Base-by-base conservation (phyloP, 2,113 vertebrate genomes). In the Macaca nemestrina region DNA sequence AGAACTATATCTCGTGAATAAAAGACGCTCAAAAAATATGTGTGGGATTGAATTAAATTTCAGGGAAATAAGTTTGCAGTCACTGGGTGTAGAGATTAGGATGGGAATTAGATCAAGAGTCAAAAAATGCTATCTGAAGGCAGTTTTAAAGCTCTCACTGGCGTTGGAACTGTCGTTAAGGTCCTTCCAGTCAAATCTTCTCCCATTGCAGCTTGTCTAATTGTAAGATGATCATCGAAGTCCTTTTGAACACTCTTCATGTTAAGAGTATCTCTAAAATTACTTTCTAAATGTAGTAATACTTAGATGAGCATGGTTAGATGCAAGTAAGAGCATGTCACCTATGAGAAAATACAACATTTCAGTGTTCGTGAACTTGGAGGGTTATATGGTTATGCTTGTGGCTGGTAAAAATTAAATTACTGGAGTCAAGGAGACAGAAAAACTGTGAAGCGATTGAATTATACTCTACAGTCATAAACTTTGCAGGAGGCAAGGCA, bases 331-430 rank as follows among this genome's bases (percentile, higher is more conserved):
- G 45, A 82, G 43, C 4, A 17, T 79, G 27, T 76, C 40, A 57
- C 82, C 30, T 75, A 64, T 59, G 12, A 86, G 38, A 93, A 73
- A 82, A 14, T 50, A 30, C 81, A 92, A 91, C n/a, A 43, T 90
- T 72, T 61, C n/a, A 76, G 5, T 87, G 76, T 45, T 80, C 20
- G 22, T 59, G 16, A 96, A 92, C 30, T 67, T 88, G 57, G 57
- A 72, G 13, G 75, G 14, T 82, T 91, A 23, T 75, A 43, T 83
- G 50, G 38, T 70, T 95, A 3, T 92, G 32, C 18, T 80, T 45
- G 40, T 38, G 43, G 40, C 50, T 80, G 50, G 17, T 50, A 94
- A 35, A 81, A 96, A 95, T 95, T 73, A 89, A 96, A 82, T 92
- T 93, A 64, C 23, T 84, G 14, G 25, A 64, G 48, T 50, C 2